These are phyloP conservation scores for Echiichthys vipera DNA, from an alignment of 2,797 vertebrate species.

Conservation along the genomic window DNA sequence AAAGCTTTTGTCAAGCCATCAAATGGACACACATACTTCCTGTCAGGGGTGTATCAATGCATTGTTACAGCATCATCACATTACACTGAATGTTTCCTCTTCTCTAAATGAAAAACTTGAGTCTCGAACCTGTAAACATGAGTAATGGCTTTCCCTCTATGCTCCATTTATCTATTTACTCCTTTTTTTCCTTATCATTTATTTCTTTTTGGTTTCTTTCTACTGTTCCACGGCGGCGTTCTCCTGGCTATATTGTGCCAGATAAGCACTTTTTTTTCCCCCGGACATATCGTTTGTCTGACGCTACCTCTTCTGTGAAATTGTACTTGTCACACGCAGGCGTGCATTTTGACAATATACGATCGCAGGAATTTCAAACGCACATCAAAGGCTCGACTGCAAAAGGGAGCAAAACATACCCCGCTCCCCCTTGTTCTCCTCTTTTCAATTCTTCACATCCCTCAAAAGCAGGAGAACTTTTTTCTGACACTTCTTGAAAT, in stretches of 20 bases:
- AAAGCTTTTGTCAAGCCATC: constrained; percentile 24
- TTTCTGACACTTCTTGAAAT: constrained; percentile 54
- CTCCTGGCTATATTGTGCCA: constrained; percentile 53
- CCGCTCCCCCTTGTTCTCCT: constrained; percentile 7
- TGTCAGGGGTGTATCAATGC: constrained; percentile 19
- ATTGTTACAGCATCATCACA: constrained; percentile 19
- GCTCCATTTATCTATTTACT: constrained; percentile 51
- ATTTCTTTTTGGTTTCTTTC: constrained; percentile 24
- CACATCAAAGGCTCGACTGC: background rate
- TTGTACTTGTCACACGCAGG: constrained; percentile 66
- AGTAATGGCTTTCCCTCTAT: constrained; percentile 43
- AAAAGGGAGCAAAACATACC: background rate
- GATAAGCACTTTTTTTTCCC: constrained; percentile 68
- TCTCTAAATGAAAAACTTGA: constrained; percentile 40
- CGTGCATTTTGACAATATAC: too few relatives aligned
- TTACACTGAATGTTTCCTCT: constrained; percentile 9
- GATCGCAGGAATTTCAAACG: too few relatives aligned
- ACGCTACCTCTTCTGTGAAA: constrained; percentile 73
- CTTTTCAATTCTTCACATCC: constrained; percentile 44
- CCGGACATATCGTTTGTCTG: constrained; percentile 58
- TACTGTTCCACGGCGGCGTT: constrained; percentile 22
- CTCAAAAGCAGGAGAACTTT: constrained; percentile 29
- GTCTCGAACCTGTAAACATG: constrained; percentile 51
- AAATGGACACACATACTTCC: constrained; percentile 16
- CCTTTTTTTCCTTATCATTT: constrained; percentile 9